phyloP scores from a whole-genome alignment of 2,888 invertebrate genomes.

The Kryphioiulus occultus region DNA sequence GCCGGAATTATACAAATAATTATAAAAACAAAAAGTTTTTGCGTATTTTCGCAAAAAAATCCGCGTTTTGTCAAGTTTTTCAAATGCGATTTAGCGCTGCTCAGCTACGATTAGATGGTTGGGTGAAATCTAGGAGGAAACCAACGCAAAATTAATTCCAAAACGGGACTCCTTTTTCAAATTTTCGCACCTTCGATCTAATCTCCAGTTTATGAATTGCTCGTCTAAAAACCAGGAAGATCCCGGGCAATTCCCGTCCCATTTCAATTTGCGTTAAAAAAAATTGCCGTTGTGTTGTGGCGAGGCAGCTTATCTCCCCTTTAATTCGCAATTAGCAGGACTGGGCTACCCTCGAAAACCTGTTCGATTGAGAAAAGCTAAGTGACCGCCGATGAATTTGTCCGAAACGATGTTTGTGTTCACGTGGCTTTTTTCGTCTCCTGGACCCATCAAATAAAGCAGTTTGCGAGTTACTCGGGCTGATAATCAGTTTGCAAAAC shows the following conservation, averaged over 20 bases:
- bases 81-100: too few relatives aligned
- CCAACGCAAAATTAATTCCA: too few relatives aligned
- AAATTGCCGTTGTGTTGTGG: not conserved
- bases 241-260: not conserved
- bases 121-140: too few relatives aligned
- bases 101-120: too few relatives aligned
- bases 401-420: not conserved
- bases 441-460: not conserved
- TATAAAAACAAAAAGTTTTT: too few relatives aligned
- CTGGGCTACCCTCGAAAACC: not conserved
- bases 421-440: not conserved
- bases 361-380: not conserved
- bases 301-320: not conserved
- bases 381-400: conserved; percentile 17
- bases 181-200: too few relatives aligned
- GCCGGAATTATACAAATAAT: too few relatives aligned
- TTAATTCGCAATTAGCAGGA: not conserved
- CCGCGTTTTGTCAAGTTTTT: too few relatives aligned
- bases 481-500: conserved; percentile 18
- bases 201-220: too few relatives aligned
- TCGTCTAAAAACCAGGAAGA: too few relatives aligned
- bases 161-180: too few relatives aligned
- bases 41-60: too few relatives aligned
- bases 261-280: not conserved
- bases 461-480: not conserved